Base-by-base conservation (phyloP, 2,797 vertebrate genomes). In the Scolopax rusticola region DNA sequence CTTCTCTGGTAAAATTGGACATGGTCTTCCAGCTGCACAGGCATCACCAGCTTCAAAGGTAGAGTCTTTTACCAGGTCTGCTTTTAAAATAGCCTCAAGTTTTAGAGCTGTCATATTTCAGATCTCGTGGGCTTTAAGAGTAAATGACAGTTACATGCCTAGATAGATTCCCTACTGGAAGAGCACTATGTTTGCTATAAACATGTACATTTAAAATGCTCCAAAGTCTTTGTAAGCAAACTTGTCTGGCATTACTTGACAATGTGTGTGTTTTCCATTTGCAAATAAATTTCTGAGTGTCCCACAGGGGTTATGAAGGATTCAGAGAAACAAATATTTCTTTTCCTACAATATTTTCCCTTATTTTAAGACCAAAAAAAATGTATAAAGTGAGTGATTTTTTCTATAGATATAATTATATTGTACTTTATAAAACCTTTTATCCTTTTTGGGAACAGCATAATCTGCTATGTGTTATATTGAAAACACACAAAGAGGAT, bases 211-310 rank as follows among this genome's bases (percentile, higher is more conserved):
- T 94, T 94, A 59, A 97, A 95, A 89, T 60, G 41, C 45, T 96
- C 84, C 57, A n/a, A 93, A 96, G 77, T 94, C 84, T 96, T 96
- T 93, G 81, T 94, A 97, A 97, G 97, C 50, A 97, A 97, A 95
- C 53, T 89, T 60, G 30, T 96, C 95, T 98, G 97, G 73, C 82
- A 91, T 69, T 51, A 12, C 47, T 90, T 93, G 84, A 95, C 88
- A 95, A 91, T 69, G 24, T 19, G 36, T 76, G 65, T 97, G 95
- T 93, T 97, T 97, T 96, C 93, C 73, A 94, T 97, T 97, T 95
- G 82, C 70, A 94, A 94, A 95, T 89, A 82, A 90, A 95, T 96
- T 84, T 84, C 36, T 67, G 84, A 95, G 56, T 90, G 80, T 97
- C 87, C 89, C 97, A 93, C 48, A 63, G 74, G 81, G 89, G 71